Evolutionary conservation across 1,140 invertebrate species (phyloP), one percentile per base, ranked within the genome.

Genomic region (Notospermus geniculatus): DNA sequence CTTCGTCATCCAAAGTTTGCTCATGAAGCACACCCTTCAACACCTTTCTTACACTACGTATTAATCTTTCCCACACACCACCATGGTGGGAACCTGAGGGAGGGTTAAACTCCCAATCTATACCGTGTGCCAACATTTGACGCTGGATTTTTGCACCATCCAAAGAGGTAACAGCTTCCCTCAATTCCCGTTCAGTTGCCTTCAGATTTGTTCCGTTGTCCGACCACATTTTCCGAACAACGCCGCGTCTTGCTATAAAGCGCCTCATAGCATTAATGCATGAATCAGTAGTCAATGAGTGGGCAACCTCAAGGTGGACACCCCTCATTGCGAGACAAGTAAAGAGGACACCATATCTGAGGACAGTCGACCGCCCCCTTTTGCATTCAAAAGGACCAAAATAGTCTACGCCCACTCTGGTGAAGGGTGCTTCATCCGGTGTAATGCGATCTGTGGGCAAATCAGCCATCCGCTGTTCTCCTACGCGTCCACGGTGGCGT

Each of bases 41-140:
- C 50, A 53, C 64, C 53, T 32, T 68, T 54, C 82, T 79, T 71
- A n/a, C 68, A 46, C 11, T 64, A 57, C 76, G 72, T 15, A 74
- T 72, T 36, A 63, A 67, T 56, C 64, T 62, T 52, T 83, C 69
- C 78, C 66, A 82, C 28, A 71, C 66, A 4, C 80, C 80, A 50
- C 80, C 80, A 36, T 74, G 71, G 58, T 80, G 72, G 1, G 75
- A 71, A 23, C 65, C 69, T 55, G 60, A 45, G 11, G 80, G 73
- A 27, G 77, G 72, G 39, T 72, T 80, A 59, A 82, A 82, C 61
- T 79, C 65, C 78, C 77, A 83, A 27, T 71, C 55, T 19, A 75
- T 77, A 2, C 55, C 32, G 23, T 61, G 56, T 19, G 56, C 13
- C 50, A 28, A 19, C 27, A 70, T 11, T 2, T 23, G 17, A 27